Conservation (phyloP, 1,140 invertebrate genomes). For the Achroia grisella region DNA sequence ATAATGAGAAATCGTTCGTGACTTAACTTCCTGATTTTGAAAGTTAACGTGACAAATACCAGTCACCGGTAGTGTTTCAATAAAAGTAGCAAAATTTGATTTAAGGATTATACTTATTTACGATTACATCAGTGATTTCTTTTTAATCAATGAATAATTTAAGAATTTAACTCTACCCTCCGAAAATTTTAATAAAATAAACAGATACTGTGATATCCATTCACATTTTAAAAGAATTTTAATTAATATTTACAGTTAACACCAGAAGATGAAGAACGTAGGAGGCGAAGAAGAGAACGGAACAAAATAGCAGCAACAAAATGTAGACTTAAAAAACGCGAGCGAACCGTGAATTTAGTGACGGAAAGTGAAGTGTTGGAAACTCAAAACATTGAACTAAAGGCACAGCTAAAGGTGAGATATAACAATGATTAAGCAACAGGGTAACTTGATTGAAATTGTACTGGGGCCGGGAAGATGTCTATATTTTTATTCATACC, state of each 20-base stretch:
- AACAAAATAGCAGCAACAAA: conserved; percentile 98
- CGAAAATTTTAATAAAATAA: too few species aligned
- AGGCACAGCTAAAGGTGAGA: conserved; percentile 81
- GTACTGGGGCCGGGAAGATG: too few species aligned
- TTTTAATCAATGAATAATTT: too few species aligned
- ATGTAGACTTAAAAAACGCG: conserved; percentile 94
- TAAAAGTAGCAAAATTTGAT: neutral
- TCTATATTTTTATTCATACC: neutral
- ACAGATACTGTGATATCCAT: neutral
- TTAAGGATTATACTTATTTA: too few species aligned
- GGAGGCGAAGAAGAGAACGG: conserved; percentile 87
- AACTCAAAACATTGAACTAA: conserved; percentile 89
- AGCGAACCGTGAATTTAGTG: conserved; percentile 89
- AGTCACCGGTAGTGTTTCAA: conserved; percentile 11
- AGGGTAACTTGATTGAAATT: too few species aligned
- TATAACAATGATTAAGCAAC: too few species aligned
- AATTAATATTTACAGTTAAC: conserved; percentile 79
- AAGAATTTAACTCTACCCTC: too few species aligned
- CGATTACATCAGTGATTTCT: too few species aligned
- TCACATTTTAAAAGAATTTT: neutral
- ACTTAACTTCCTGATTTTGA: conserved; percentile 55
- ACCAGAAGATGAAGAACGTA: conserved; percentile 91
- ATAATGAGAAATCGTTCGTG: conserved; percentile 46
- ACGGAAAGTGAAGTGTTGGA: conserved; percentile 90
- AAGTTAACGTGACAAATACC: conserved; percentile 41